Evolutionary conservation across 2,797 vertebrate genomes (phyloP).

Genomic region (Falco naumanni): DNA sequence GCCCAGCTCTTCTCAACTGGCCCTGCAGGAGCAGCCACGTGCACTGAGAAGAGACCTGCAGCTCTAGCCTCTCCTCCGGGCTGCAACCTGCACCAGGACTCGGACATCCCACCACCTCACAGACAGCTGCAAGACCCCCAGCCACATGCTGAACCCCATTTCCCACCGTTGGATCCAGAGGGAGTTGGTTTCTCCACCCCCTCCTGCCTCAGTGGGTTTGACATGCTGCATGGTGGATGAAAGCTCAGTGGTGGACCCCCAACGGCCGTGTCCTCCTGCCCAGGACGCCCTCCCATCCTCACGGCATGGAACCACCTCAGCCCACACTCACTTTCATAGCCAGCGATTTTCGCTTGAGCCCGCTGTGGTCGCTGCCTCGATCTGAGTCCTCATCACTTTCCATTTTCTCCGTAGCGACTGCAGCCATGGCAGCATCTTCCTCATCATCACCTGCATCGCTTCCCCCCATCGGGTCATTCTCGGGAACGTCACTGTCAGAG

Average conservation of each 20-base stretch:
- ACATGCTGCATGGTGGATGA: fast-evolving
- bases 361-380: slow-evolving; percentile 86
- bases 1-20: fast-evolving
- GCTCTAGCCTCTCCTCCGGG: not conserved
- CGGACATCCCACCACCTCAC: not conserved
- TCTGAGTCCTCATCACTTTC: slow-evolving; percentile 89
- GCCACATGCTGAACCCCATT: fast-evolving
- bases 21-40: not conserved
- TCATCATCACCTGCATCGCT: slow-evolving; percentile 78
- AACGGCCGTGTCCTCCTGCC: fast-evolving
- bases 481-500: slow-evolving; percentile 89
- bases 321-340: slow-evolving; percentile 82
- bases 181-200: not conserved
- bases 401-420: slow-evolving; percentile 80
- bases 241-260: not conserved
- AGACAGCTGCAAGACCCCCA: not conserved
- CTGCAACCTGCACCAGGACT: not conserved
- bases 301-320: fast-evolving
- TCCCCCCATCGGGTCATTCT: slow-evolving; percentile 81
- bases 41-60: not conserved
- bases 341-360: slow-evolving; percentile 86
- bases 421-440: slow-evolving; percentile 74
- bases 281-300: not conserved
- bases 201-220: fast-evolving
- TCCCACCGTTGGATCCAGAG: not conserved